Conservation (phyloP, 1,140 invertebrate genomes). For the Bathynomus jamesi region DNA sequence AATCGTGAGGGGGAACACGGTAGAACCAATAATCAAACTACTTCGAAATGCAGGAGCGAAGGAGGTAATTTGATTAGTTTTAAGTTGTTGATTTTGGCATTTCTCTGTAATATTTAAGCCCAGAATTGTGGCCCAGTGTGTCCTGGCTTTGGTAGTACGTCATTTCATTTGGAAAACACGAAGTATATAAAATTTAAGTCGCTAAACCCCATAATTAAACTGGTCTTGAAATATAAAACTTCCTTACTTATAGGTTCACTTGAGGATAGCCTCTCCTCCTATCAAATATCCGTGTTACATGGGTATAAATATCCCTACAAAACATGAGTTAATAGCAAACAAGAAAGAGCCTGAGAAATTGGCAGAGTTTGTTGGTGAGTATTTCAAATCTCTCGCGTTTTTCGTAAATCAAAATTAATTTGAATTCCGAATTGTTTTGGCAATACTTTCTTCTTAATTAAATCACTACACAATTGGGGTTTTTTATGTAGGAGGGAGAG, state of each 20-base stretch:
- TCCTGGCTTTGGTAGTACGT: background rate
- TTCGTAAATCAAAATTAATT: too few species aligned
- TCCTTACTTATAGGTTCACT: constrained; percentile 65
- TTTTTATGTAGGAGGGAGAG: too few species aligned
- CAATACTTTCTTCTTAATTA: too few species aligned
- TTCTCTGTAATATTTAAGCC: background rate
- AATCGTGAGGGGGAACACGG: constrained; percentile 94
- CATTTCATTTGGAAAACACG: background rate
- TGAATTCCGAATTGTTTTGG: too few species aligned
- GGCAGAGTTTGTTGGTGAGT: constrained; percentile 73
- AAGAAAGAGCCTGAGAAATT: constrained; percentile 67
- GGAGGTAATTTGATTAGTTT: constrained; percentile 54
- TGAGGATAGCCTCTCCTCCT: constrained; percentile 93
- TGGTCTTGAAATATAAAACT: constrained; percentile 8
- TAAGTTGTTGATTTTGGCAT: background rate
- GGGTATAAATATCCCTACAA: constrained; percentile 98
- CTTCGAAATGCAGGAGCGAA: constrained; percentile 84
- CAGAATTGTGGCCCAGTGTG: background rate
- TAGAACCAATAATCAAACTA: constrained; percentile 90
- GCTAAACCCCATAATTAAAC: background rate
- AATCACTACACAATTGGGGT: too few species aligned
- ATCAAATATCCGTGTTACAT: constrained; percentile 95
- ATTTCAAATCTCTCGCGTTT: too few species aligned
- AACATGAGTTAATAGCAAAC: constrained; percentile 92
- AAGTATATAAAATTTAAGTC: background rate